Evolutionary conservation across 1,140 invertebrate genomes (phyloP), one percentile per base, ranked within the genome.

Genomic region (Coptotermes formosanus): DNA sequence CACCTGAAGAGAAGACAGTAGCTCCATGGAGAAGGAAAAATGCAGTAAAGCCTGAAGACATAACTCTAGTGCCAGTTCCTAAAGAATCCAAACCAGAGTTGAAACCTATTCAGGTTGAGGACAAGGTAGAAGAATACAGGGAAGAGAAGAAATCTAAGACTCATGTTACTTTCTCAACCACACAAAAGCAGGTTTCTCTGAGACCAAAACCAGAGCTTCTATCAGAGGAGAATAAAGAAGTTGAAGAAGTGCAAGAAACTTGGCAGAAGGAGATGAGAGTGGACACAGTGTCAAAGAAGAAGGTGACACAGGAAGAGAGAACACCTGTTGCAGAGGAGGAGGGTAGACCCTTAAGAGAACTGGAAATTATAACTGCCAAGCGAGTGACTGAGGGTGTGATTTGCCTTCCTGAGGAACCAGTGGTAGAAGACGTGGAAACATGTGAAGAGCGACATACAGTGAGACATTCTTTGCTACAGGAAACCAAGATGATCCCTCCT

Each of bases 311-410:
- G 38, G n/a, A 64, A 21, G 23, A n/a, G 21, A 83, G 64, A 86
- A 44, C 69, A 23, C 43, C 48, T n/a, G 7, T 84, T 21, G 14
- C 45, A 25, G 48, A 69, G 32, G 81, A 86, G 3, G 86, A 84
- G 32, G 85, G 52, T 23, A 83, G 32, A 32, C 86, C 86, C 6
- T 87, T 93, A 38, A 91, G 92, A n/a, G 92, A 93, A 88, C 88
- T 93, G 45, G 93, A 93, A 89, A 91, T 93, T 9, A 91, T 92
- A 45, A 91, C 90, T 23, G 89, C 90, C 87, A 92, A 92, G 86
- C 90, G 91, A 55, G 88, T 89, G 16, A 89, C 89, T 6, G 91
- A 93, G 87, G 90, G 90, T 82, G 89, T 91, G 21, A 91, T 92
- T 81, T 92, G 91, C 87, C 82, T 92, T 82, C 89, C 92, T 14